Percentiles rank a stretch among this genome's conserved stretches.
Evolutionary conservation across 2,888 invertebrate species (phyloP).

Genomic region (Spialia ferax): DNA sequence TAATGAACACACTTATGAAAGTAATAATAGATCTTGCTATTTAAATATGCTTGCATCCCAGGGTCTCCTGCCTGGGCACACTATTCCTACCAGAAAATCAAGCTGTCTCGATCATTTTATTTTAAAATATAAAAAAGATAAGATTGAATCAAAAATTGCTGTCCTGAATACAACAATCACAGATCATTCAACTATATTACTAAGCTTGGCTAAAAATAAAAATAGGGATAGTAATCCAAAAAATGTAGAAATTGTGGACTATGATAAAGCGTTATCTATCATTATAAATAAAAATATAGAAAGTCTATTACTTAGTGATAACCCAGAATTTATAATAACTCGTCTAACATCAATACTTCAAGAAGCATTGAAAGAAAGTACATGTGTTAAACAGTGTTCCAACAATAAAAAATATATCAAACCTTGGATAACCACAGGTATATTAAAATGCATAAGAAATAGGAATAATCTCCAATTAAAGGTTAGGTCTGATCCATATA

Average conservation of each 20-base stretch:
- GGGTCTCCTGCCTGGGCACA: neutral
- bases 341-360: neutral
- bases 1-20: neutral
- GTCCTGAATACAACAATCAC: conserved; percentile 8
- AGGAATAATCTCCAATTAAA: no score
- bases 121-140: conserved; percentile 1
- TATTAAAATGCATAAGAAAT: no score
- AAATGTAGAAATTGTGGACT: neutral
- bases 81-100: neutral
- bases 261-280: neutral
- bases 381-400: conserved; percentile 3
- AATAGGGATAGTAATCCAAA: neutral
- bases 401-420: conserved; percentile 1
- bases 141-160: neutral
- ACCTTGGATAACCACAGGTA: no score
- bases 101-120: conserved; percentile 5
- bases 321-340: neutral
- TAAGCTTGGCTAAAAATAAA: neutral
- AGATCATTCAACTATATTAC: conserved; percentile 15
- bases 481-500: no score
- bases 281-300: neutral
- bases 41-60: conserved; percentile 5
- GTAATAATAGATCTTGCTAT: conserved; percentile 9
- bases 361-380: neutral
- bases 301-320: neutral